These are phyloP conservation scores for Pachycephus smyrnensis DNA, from an alignment of 2,888 invertebrate genomes.

Conservation along the genomic window DNA sequence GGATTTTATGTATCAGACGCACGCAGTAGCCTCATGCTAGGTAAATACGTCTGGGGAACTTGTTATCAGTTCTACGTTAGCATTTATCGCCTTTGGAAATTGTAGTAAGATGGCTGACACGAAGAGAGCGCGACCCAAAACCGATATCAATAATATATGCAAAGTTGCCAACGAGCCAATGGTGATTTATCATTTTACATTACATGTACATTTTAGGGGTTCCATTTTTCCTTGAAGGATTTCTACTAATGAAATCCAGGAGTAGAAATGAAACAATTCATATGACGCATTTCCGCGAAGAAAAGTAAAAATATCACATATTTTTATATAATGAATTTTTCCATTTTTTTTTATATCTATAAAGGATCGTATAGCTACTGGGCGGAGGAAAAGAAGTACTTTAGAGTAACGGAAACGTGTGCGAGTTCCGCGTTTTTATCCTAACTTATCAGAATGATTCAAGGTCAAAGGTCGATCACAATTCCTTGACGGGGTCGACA, in stretches of 20 bases:
- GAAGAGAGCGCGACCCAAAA: not conserved
- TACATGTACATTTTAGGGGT: not conserved
- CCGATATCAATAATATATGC: not conserved
- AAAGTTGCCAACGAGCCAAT: not conserved
- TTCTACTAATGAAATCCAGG: no score
- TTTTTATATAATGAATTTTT: not conserved
- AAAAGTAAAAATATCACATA: not conserved
- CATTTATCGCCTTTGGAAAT: not conserved
- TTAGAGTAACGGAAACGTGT: not conserved
- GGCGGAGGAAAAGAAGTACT: not conserved
- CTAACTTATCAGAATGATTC: not conserved
- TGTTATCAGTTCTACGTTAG: not conserved
- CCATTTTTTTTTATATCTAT: not conserved
- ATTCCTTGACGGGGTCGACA: not conserved
- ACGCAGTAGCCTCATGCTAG: not conserved
- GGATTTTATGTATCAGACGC: not conserved
- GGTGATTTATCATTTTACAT: not conserved
- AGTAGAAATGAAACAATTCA: no score
- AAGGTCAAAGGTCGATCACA: not conserved
- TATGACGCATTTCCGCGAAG: no score
- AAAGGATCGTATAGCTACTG: not conserved
- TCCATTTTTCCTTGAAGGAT: not conserved
- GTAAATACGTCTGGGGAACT: not conserved
- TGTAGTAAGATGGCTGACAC: not conserved
- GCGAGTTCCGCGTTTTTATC: not conserved